These are phyloP conservation scores for Nasonia oneida DNA, from an alignment of 2,888 invertebrate species.

Conservation along the genomic window DNA sequence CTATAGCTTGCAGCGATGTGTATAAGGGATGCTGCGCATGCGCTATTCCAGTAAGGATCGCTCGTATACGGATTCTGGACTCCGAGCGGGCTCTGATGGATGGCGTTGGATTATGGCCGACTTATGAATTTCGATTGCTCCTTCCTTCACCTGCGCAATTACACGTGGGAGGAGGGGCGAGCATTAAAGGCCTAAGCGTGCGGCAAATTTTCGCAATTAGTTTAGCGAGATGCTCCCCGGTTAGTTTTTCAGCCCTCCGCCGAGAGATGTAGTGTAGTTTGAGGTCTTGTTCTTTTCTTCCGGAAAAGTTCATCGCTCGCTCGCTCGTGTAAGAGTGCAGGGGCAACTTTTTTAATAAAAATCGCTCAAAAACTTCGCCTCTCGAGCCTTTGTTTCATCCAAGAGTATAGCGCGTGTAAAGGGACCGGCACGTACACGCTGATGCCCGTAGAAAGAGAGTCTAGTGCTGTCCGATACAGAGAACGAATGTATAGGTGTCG, in stretches of 20 bases:
- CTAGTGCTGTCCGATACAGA: constrained; percentile 24
- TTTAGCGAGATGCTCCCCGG: constrained; percentile 18
- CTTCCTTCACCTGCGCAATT: not conserved
- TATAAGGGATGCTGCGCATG: not conserved
- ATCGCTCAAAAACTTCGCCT: constrained; percentile 23
- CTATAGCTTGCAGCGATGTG: not conserved
- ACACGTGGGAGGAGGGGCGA: not conserved
- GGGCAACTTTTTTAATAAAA: constrained; percentile 56
- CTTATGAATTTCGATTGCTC: not conserved
- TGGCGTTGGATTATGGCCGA: not conserved
- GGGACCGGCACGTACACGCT: not conserved
- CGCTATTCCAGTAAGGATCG: not conserved
- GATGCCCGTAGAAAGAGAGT: not conserved
- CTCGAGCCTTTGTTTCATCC: not conserved
- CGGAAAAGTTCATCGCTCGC: constrained; percentile 39
- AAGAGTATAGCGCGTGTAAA: not conserved
- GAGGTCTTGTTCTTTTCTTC: not conserved
- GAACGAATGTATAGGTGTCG: not conserved
- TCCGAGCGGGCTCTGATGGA: not conserved
- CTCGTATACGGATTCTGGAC: not conserved
- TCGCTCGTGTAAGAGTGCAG: no score
- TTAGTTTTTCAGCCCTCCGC: not conserved
- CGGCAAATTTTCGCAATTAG: constrained; percentile 42
- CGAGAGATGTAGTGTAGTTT: constrained; percentile 18
- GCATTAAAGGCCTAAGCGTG: not conserved